Evolutionary conservation across 2,797 vertebrate species (phyloP), one percentile per base, ranked within the genome.

Genomic region (Botia almorhae): DNA sequence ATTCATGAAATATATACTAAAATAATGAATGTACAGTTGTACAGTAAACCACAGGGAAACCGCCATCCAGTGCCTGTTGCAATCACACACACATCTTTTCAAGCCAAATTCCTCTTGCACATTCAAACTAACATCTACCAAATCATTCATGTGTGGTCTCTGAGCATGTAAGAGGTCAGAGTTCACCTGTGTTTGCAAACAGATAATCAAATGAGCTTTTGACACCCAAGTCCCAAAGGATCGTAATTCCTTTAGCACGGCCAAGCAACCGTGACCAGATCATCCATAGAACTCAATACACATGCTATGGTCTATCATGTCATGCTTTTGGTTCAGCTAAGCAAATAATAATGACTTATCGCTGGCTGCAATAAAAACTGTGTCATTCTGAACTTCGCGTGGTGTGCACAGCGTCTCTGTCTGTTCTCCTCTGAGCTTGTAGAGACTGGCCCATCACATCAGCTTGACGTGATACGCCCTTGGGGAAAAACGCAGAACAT

Each of bases 361-460:
- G 7, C 33, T 26, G 77, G 56, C 56, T 64, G 69, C 69, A 81
- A 74, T 69, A 61, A 82, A 77, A 74, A 79, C 69, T 74, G 71
- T 83, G 75, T 74, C 76, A 72, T 70, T 83, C 60, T 76, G 69
- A 43, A 71, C 77, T 70, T 36, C 46, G 71, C 6, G 7, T 70
- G 73, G 69, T 77, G 82, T 85, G 76, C 78, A 83, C 83, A 65
- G 71, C 70, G 76, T 81, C 61, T 76, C 64, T 77, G 61, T 76
- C 68, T 76, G 81, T 88, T 84, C 33, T 61, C 77, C 80, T 68
- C 73, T 53, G 19, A 90, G 86, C 91, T 89, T 93, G 92, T 88
- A 92, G 84, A 79, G 86, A 91, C 91, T 91, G 91, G 91, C 90
- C 86, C 76, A 50, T 89, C 74, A 84, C 85, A 86, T 90, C 84